These are phyloP conservation scores for Mus caroli DNA, from an alignment of 2,797 vertebrate species.

Conservation along the genomic window DNA sequence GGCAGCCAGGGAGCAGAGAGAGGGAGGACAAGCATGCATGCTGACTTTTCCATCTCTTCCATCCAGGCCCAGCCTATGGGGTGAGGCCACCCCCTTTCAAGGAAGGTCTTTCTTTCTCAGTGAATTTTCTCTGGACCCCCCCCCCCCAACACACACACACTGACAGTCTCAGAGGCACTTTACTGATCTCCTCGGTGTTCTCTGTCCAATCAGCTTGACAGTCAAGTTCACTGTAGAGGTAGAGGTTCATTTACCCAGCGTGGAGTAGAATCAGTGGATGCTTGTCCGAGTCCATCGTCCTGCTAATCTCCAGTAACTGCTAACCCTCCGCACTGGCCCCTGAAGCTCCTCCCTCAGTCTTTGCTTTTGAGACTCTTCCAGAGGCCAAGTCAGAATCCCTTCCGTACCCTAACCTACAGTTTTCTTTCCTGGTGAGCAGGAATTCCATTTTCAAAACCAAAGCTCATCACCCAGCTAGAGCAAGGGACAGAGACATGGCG, in stretches of 20 bases:
- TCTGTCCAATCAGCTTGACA: neutral
- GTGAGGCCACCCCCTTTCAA: neutral
- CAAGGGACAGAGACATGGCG: constrained; percentile 76
- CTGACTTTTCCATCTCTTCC: neutral
- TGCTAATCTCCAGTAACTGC: neutral
- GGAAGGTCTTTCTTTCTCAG: neutral
- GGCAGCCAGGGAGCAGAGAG: neutral
- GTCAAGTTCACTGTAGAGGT: neutral
- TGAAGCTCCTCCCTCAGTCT: neutral
- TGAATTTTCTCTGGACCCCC: neutral
- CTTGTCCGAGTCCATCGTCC: neutral
- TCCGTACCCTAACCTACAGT: neutral
- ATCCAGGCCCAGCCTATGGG: neutral
- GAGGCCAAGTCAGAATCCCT: neutral
- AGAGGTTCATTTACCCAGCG: neutral
- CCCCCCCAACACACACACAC: no score
- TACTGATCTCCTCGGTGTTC: neutral
- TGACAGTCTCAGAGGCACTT: neutral
- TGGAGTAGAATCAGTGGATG: neutral
- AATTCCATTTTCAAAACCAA: constrained; percentile 81
- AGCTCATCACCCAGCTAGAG: constrained; percentile 79
- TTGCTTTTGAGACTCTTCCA: neutral
- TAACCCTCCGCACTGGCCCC: neutral
- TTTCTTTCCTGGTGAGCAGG: constrained; percentile 72
- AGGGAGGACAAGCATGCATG: neutral